Percentiles rank a stretch among this genome's conserved stretches.
Evolutionary conservation across 2,888 invertebrate species (phyloP).

Genomic region (Hypomecis atomaria): DNA sequence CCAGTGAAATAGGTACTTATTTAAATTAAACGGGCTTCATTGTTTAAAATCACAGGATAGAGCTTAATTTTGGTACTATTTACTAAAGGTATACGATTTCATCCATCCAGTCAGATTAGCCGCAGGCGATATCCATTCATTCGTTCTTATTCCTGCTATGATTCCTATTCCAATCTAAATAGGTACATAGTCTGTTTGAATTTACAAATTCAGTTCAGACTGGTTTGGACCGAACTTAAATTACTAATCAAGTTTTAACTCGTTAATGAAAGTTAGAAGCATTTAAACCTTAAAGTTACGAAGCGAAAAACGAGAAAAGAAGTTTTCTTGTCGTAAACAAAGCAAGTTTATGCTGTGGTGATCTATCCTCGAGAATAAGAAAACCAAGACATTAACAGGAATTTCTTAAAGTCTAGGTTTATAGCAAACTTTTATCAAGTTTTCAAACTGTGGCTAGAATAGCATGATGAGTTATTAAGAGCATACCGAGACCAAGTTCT

Average conservation of each 20-base stretch:
- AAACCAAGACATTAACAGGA: conserved; percentile 13
- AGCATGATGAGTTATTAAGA: no score
- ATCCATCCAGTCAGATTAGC: conserved; percentile 6
- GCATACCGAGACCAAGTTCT: no score
- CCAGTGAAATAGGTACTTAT: neutral
- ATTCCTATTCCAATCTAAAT: conserved; percentile 1
- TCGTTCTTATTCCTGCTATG: neutral
- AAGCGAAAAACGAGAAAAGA: conserved; percentile 42
- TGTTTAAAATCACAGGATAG: conserved; percentile 7
- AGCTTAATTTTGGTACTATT: conserved; percentile 8
- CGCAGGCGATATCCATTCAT: neutral
- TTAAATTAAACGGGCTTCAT: conserved; percentile 4
- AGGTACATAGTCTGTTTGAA: neutral
- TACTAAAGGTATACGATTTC: neutral
- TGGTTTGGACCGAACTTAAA: conserved; percentile 24
- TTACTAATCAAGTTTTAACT: conserved; percentile 41
- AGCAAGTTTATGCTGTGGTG: conserved; percentile 31
- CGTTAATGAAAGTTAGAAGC: conserved; percentile 40
- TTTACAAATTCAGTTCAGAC: conserved; percentile 16
- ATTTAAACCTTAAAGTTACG: conserved; percentile 38
- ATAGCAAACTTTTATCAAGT: neutral
- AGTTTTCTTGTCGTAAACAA: conserved; percentile 41
- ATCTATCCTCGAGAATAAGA: conserved; percentile 24
- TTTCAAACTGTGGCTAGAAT: neutral
- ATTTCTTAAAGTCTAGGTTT: conserved; percentile 17